Evolutionary conservation across 2,797 vertebrate genomes (phyloP).

Genomic region (Darevskia nairensis): DNA sequence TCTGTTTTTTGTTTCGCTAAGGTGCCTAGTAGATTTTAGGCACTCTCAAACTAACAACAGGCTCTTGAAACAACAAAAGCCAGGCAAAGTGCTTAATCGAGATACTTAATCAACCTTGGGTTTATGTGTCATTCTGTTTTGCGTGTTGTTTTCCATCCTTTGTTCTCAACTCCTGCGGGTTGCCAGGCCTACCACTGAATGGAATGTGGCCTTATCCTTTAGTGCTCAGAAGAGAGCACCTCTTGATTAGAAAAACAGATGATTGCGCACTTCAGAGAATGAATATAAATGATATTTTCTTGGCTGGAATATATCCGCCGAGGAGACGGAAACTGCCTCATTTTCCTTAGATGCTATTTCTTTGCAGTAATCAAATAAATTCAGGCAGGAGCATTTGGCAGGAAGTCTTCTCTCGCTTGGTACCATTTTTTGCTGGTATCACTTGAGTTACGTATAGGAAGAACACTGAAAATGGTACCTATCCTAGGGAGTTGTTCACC

Average conservation of each 20-base stretch:
- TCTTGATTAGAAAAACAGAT: slow-evolving; percentile 11
- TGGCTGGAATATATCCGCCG: neutral
- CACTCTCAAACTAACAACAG: neutral
- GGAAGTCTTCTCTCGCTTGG: neutral
- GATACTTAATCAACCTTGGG: neutral
- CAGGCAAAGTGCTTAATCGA: neutral
- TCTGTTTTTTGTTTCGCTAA: neutral
- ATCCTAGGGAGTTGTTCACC: neutral
- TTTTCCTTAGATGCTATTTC: neutral
- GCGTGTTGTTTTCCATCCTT: neutral
- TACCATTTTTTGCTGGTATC: neutral
- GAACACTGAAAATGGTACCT: too few relatives aligned
- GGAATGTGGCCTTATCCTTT: neutral
- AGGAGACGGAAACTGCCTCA: neutral
- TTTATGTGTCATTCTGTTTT: neutral
- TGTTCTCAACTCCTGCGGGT: neutral
- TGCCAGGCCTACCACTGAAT: neutral
- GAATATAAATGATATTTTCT: neutral
- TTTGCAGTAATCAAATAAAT: neutral
- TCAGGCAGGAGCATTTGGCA: neutral
- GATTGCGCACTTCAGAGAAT: neutral
- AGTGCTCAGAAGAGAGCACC: neutral
- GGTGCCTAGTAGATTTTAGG: neutral
- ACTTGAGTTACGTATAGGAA: neutral
- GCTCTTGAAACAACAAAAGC: neutral